Evolutionary conservation across 2,888 invertebrate genomes (phyloP), one percentile per base, ranked within the genome.

Genomic region (Mesorhabditis belari): DNA sequence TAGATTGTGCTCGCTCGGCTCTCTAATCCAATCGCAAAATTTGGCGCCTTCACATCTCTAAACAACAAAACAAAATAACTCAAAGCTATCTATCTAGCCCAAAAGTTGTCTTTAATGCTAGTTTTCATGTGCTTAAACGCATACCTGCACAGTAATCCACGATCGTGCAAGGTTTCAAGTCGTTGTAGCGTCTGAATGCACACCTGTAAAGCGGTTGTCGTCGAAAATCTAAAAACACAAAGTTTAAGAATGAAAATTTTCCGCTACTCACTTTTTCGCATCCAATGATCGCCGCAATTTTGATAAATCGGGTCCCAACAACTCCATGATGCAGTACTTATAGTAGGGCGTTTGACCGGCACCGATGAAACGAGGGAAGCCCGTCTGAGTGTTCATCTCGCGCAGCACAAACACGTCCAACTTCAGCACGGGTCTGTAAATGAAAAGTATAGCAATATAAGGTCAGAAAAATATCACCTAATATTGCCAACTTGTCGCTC

Each of bases 21-120:
- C 2, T 66, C 75, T 2, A 66, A 59, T 12, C 76, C 77, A 35
- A 75, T 73, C 5, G 75, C 75, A 57, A 77, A 75, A 54, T 77
- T 77, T 0, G 76, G 74, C 4, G 77, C 74, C 62, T 77, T 77
- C 44, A 77, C 69, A 56, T 77, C 77, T 5, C 74, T 64, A 44
- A 35, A 64, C 19, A 66, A 24, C n/a, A n/a, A n/a, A n/a, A n/a
- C n/a, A n/a, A n/a, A n/a, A n/a, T n/a, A n/a, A n/a, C n/a, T n/a
- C n/a, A n/a, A n/a, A n/a, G n/a, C n/a, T n/a, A n/a, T n/a, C n/a
- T n/a, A n/a, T n/a, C n/a, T n/a, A n/a, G n/a, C n/a, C n/a, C n/a
- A n/a, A n/a, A n/a, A n/a, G n/a, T n/a, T n/a, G n/a, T n/a, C n/a
- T n/a, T n/a, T 35, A 35, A 17, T n/a, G 44, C 12, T 9, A 17